Conservation (phyloP, 23 tunicate genomes). For the Halocynthia aurantium region DNA sequence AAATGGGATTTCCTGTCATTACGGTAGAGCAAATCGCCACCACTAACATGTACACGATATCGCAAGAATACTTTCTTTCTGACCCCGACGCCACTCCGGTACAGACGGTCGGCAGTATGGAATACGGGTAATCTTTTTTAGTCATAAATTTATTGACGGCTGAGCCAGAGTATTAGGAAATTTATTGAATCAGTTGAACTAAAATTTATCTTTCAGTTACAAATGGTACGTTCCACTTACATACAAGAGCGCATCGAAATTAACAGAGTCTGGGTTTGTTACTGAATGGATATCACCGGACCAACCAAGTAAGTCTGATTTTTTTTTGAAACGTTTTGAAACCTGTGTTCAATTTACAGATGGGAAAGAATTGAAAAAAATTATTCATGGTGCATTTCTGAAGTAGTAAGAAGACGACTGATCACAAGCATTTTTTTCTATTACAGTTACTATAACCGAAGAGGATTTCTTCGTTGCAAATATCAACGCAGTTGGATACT, state of each 20-base stretch:
- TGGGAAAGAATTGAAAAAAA: no score
- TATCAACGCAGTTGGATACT: constrained; percentile 56
- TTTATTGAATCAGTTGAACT: no score
- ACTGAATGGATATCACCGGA: constrained; percentile 33
- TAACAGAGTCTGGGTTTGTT: neutral
- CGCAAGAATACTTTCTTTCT: constrained; percentile 74
- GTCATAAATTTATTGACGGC: neutral
- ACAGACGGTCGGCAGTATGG: constrained; percentile 46
- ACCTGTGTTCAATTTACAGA: no score
- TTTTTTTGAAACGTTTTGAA: neutral
- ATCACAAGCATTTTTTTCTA: neutral
- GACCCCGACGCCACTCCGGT: constrained; percentile 47
- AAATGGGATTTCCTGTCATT: constrained; percentile 91
- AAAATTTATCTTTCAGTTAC: constrained; percentile 34
- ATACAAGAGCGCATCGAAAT: constrained; percentile 31
- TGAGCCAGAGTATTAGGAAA: no score
- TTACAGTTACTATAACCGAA: constrained; percentile 22
- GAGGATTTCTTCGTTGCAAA: constrained; percentile 55
- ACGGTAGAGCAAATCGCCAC: constrained; percentile 18
- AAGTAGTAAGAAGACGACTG: no score
- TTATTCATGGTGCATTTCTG: no score
- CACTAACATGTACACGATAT: neutral
- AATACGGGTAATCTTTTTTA: constrained; percentile 35
- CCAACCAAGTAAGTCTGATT: constrained; percentile 1
- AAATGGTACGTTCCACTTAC: constrained; percentile 77